A percentile compares a stretch with the other conserved stretches of the same genome.
These are phyloP conservation scores for Lepus timidus DNA, from an alignment of 2,113 vertebrate species.

Conservation along the genomic window DNA sequence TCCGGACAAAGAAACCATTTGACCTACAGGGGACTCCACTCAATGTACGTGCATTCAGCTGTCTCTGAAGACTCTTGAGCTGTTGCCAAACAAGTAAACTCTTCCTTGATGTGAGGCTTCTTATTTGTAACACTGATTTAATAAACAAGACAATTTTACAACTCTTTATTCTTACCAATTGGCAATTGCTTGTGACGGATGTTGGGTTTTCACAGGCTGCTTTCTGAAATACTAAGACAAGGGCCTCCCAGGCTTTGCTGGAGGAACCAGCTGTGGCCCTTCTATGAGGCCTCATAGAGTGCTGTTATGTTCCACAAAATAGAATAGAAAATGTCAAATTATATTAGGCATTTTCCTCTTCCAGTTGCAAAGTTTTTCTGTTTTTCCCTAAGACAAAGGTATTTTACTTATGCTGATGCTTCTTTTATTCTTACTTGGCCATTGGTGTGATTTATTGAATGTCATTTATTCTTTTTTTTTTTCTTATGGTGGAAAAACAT, in stretches of 20 bases:
- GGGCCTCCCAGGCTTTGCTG: conserved; percentile 4
- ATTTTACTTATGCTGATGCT: conserved; percentile 31
- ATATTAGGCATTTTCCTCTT: conserved; percentile 44
- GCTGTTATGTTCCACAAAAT: conserved; percentile 8
- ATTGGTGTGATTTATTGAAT: conserved; percentile 43
- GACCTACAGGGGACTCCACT: not conserved
- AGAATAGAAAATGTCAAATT: conserved; percentile 65
- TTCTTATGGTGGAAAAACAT: too few species aligned
- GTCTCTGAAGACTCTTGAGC: not conserved
- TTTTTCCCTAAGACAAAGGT: conserved; percentile 6
- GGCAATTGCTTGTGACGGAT: conserved; percentile 42
- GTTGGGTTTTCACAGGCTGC: conserved; percentile 42
- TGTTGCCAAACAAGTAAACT: not conserved
- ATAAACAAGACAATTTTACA: conserved; percentile 61
- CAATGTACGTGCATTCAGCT: not conserved
- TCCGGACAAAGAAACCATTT: not conserved
- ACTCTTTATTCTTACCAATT: not conserved
- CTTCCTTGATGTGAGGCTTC: not conserved
- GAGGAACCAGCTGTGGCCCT: conserved; percentile 56
- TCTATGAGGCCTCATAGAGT: not conserved
- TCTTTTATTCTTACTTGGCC: conserved; percentile 52
- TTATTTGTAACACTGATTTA: conserved; percentile 56
- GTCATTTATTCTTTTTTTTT: not conserved
- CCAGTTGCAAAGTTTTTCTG: conserved; percentile 69
- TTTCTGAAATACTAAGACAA: conserved; percentile 52